Evolutionary conservation across 2,888 invertebrate genomes (phyloP), one percentile per base, ranked within the genome.

Genomic region (Eudemis profundana): DNA sequence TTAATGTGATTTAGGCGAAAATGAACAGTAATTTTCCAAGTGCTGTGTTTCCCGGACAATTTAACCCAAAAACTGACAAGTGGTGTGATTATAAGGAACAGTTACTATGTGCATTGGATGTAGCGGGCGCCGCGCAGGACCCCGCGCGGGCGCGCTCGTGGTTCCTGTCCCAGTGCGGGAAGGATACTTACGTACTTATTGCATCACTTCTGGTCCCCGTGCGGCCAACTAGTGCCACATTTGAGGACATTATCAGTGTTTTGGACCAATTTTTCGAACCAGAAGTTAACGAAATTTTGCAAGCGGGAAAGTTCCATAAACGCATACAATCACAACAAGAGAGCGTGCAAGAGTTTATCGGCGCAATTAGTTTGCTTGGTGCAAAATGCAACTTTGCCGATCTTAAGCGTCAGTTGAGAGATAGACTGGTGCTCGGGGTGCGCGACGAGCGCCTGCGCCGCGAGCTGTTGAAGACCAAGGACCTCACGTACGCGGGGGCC

Each of bases 11-110:
- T n/a, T n/a, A n/a, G n/a, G n/a, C n/a, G n/a, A n/a, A n/a, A n/a
- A n/a, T n/a, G n/a, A n/a, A n/a, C n/a, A n/a, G n/a, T n/a, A n/a
- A n/a, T n/a, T n/a, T n/a, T n/a, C n/a, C n/a, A n/a, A n/a, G n/a
- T n/a, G n/a, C n/a, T n/a, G n/a, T n/a, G n/a, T n/a, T 27, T 27
- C 3, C 27, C 7, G 27, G 27, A 27, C 27, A 27, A 5, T 42
- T 42, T 10, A 17, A 42, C 17, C 15, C 15, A 19, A 42, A 47
- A 47, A 47, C n/a, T 42, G 15, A 47, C 46, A 21, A 33, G 19
- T 47, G 29, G 12, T 14, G 61, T 66, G 62, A 60, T 53, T 69
- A 40, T 23, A 17, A 42, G 17, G 42, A 42, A 42, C 42, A 42
- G 15, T 17, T 17, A 17, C 3, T 42, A 17, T 42, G 15, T 17